A percentile compares a stretch with the other conserved stretches of the same genome.
Evolutionary conservation across 2,113 vertebrate genomes (phyloP).

Genomic region (Uropsilus gracilis): DNA sequence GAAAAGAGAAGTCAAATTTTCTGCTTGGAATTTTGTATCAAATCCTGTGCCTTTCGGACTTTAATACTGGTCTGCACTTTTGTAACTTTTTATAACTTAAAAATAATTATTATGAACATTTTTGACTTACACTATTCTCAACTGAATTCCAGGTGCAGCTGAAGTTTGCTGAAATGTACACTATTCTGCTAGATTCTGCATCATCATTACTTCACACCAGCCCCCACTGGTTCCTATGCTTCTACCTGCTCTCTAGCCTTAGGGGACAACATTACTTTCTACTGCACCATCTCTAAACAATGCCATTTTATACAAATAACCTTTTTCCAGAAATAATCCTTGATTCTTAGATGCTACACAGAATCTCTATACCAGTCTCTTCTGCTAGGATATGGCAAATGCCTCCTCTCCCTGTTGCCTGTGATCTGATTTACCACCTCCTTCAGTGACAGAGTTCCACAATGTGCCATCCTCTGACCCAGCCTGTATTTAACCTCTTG

Average conservation of each 20-base stretch:
- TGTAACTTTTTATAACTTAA: neutral
- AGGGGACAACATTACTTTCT: neutral
- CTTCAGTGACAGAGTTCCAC: neutral
- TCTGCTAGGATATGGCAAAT: neutral
- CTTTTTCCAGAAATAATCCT: conserved; percentile 10
- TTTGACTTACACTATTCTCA: conserved; percentile 27
- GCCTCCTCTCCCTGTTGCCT: neutral
- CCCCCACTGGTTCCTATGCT: neutral
- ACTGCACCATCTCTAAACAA: neutral
- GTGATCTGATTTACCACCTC: neutral
- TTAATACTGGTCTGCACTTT: neutral
- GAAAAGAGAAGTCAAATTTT: conserved; percentile 22
- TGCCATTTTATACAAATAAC: neutral
- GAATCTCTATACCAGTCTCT: neutral
- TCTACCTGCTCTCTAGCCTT: neutral
- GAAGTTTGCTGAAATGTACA: neutral
- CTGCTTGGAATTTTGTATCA: neutral
- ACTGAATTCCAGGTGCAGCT: neutral
- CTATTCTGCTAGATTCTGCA: neutral
- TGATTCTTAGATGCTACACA: neutral
- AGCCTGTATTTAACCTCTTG: neutral
- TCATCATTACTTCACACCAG: neutral
- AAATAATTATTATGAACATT: neutral
- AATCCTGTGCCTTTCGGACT: neutral
- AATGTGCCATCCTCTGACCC: neutral